These are phyloP conservation scores for Scyliorhinus canicula DNA, from an alignment of 2,797 vertebrate species.

Conservation along the genomic window DNA sequence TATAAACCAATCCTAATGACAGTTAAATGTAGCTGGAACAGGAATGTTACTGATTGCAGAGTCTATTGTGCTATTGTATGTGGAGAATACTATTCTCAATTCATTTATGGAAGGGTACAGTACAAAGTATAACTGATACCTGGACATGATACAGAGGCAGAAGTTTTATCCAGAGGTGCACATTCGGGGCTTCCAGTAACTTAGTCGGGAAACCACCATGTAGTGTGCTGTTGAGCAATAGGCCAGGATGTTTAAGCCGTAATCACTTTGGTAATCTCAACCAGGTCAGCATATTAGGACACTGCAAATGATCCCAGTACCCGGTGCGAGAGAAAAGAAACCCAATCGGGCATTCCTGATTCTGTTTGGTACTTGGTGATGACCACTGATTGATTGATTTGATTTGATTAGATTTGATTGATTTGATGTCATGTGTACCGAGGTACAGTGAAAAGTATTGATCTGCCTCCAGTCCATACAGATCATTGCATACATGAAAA, in stretches of 20 bases:
- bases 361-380: no score
- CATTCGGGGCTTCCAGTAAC: neutral
- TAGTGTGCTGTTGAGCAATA: neutral
- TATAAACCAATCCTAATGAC: neutral
- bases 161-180: neutral
- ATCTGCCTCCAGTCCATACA: no score
- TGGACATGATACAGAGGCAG: neutral
- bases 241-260: neutral
- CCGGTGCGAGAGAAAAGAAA: neutral
- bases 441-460: no score
- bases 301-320: no score
- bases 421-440: no score
- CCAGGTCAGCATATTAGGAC: neutral
- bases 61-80: neutral
- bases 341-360: neutral
- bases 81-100: neutral
- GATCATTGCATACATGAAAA: no score
- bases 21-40: neutral
- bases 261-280: neutral
- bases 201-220: neutral
- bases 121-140: neutral
- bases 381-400: no score
- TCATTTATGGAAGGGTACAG: neutral
- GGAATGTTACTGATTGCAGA: neutral
- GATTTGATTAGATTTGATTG: no score